These are phyloP conservation scores for Pasiphila rectangulata DNA, from an alignment of 2,888 invertebrate species.

Conservation along the genomic window DNA sequence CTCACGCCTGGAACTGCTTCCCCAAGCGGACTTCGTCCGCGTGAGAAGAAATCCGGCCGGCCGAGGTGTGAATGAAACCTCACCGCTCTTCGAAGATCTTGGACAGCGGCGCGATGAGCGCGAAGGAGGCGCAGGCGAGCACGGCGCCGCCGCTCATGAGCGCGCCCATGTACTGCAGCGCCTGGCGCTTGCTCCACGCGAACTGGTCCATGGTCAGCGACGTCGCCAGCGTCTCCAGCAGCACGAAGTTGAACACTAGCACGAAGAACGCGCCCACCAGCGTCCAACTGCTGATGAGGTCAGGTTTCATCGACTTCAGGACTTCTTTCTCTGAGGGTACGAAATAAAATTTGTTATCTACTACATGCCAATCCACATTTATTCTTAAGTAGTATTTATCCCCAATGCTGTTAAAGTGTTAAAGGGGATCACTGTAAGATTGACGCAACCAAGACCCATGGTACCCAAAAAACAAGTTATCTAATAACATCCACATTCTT, in stretches of 20 bases:
- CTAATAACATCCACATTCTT: too few relatives aligned
- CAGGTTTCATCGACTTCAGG: slow-evolving; percentile 84
- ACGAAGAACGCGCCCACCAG: slow-evolving; percentile 90
- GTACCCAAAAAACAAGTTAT: too few relatives aligned
- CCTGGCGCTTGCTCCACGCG: slow-evolving; percentile 89
- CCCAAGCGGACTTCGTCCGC: too few relatives aligned
- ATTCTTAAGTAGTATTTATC: too few relatives aligned
- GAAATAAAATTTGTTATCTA: not conserved
- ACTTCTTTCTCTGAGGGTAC: slow-evolving; percentile 84
- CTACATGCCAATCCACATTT: too few relatives aligned
- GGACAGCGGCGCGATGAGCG: slow-evolving; percentile 85
- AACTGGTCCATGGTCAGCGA: slow-evolving; percentile 94
- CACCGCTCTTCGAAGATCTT: slow-evolving; percentile 86
- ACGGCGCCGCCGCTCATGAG: slow-evolving; percentile 90
- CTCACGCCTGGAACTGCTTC: too few relatives aligned
- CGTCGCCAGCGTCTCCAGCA: slow-evolving; percentile 92
- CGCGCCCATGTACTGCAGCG: slow-evolving; percentile 90
- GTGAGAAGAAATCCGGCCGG: too few relatives aligned
- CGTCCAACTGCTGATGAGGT: slow-evolving; percentile 88
- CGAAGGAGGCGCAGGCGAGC: slow-evolving; percentile 87
- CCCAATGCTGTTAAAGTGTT: too few relatives aligned
- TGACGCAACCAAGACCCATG: too few relatives aligned
- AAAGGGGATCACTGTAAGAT: too few relatives aligned
- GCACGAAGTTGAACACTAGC: slow-evolving; percentile 92
- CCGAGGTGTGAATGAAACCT: not conserved